Evolutionary conservation across 2,888 invertebrate species (phyloP).

Genomic region (Dicyrtoma fusca): DNA sequence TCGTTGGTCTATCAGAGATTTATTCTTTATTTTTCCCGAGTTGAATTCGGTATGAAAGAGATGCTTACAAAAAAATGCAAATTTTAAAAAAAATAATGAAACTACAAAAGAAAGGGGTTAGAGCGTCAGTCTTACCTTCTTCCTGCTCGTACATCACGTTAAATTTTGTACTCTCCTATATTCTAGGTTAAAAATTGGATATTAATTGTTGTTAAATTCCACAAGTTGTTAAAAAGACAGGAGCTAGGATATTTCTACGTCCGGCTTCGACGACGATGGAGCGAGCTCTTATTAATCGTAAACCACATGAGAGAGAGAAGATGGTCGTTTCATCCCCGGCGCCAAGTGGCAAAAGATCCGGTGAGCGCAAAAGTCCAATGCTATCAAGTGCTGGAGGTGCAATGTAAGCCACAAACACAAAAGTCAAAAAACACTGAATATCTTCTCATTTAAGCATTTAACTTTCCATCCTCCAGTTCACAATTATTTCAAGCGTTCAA

Average conservation of each 20-base stretch:
- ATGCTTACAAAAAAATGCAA: not conserved
- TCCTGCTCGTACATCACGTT: conserved; percentile 36
- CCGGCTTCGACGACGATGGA: not conserved
- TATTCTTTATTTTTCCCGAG: too few relatives aligned
- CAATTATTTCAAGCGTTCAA: too few relatives aligned
- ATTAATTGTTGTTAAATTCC: not conserved
- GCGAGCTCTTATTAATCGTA: conserved; percentile 7
- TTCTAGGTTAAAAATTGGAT: too few relatives aligned
- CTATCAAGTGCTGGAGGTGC: too few relatives aligned
- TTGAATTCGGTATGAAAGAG: too few relatives aligned
- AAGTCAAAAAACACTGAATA: too few relatives aligned
- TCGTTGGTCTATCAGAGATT: too few relatives aligned
- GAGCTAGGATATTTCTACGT: not conserved
- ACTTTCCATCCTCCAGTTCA: too few relatives aligned
- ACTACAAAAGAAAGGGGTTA: not conserved
- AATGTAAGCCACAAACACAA: too few relatives aligned
- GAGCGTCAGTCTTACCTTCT: conserved; percentile 25
- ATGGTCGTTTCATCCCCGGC: not conserved
- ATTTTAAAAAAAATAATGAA: not conserved
- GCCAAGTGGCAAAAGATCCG: not conserved
- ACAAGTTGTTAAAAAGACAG: not conserved
- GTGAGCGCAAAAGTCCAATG: not conserved
- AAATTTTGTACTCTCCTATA: conserved; percentile 8
- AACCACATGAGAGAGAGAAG: conserved; percentile 15
- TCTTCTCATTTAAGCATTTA: too few relatives aligned